Evolutionary conservation across 2,113 vertebrate species (phyloP).

Genomic region (Malaclemys terrapin): DNA sequence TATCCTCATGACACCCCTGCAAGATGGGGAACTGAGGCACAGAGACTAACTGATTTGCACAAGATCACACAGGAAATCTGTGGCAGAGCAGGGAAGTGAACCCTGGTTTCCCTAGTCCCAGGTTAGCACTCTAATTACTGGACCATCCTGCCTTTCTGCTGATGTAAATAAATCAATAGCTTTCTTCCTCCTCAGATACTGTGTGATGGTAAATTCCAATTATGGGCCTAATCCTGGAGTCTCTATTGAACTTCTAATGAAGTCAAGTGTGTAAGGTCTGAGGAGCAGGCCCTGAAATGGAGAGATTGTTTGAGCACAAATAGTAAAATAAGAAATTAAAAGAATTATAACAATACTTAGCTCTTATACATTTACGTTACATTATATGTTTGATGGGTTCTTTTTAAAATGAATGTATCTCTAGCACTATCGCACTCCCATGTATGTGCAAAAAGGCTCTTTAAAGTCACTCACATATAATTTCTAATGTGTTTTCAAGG

Average conservation of each 20-base stretch:
- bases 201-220: neutral
- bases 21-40: neutral
- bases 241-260: neutral
- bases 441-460: neutral
- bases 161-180: neutral
- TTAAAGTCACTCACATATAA: neutral
- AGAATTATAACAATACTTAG: neutral
- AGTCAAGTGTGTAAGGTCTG: neutral
- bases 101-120: neutral
- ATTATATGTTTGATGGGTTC: neutral
- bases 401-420: neutral
- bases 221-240: neutral
- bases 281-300: neutral
- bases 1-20: neutral
- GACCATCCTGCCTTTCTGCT: neutral
- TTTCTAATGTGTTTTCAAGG: neutral
- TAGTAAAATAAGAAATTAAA: neutral
- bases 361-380: neutral
- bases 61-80: neutral
- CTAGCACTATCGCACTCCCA: neutral
- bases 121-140: neutral
- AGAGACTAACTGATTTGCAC: neutral
- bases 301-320: neutral
- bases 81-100: neutral
- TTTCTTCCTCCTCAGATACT: neutral